phyloP scores from a whole-genome alignment of 2,797 vertebrate genomes.

The Sebastes umbrosus region DNA sequence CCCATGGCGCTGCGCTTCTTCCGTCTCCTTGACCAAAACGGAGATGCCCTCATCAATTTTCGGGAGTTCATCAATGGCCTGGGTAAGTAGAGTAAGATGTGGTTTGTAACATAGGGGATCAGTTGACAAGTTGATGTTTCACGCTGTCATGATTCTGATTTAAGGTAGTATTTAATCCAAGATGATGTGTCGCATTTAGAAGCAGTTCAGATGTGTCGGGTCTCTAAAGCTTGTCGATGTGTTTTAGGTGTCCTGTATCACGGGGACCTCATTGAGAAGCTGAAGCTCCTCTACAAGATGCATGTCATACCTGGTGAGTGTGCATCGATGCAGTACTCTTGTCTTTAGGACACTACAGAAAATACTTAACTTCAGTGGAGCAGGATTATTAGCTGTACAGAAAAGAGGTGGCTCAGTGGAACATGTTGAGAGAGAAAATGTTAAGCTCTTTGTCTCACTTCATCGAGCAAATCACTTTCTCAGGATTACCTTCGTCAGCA shows the following conservation, averaged over 20 bases:
- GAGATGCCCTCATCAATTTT: conserved; percentile 95
- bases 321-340: not conserved
- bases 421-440: not conserved
- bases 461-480: conserved; percentile 2
- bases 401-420: not conserved
- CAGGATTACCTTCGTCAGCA: not conserved
- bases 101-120: not conserved
- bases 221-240: not conserved
- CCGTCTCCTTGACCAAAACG: conserved; percentile 91
- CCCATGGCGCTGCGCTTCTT: conserved; percentile 90
- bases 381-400: conserved; percentile 5
- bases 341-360: not conserved
- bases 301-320: conserved; percentile 93
- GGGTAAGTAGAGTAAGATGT: conserved; percentile 71
- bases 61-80: conserved; percentile 94
- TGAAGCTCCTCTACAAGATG: conserved; percentile 96
- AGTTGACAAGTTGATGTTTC: not conserved
- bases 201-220: not conserved
- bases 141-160: not conserved
- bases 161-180: not conserved
- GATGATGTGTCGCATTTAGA: not conserved
- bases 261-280: conserved; percentile 94
- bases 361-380: not conserved
- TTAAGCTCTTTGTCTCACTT: conserved; percentile 3
- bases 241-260: conserved; percentile 91